phyloP scores from a whole-genome alignment of 1,140 invertebrate genomes.

The Lordiphosa stackelbergi region DNA sequence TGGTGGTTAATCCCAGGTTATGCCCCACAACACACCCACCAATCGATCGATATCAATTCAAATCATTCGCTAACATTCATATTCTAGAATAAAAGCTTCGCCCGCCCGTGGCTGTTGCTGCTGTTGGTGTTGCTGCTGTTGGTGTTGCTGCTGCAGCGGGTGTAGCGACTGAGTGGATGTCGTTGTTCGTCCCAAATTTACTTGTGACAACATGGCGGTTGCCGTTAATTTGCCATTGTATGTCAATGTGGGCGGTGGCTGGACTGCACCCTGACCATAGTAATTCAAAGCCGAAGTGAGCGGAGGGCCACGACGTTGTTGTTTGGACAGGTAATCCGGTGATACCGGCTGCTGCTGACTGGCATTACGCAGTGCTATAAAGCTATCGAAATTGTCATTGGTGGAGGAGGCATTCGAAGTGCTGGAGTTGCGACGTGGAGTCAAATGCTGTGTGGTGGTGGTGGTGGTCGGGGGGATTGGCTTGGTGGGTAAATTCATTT shows the following conservation, averaged over 20 bases:
- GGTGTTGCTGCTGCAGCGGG: constrained; percentile 29
- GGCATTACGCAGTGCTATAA: constrained; percentile 64
- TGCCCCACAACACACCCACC: constrained; percentile 2
- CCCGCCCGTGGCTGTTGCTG: constrained; percentile 18
- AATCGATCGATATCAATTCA: constrained; percentile 38
- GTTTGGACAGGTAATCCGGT: constrained; percentile 43
- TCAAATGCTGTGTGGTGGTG: constrained; percentile 50
- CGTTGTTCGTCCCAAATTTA: constrained; percentile 55
- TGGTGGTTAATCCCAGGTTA: constrained; percentile 18
- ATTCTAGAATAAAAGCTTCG: constrained; percentile 69
- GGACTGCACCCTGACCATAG: constrained; percentile 46
- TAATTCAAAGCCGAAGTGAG: constrained; percentile 66
- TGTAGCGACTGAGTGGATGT: constrained; percentile 4
- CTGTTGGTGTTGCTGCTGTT: constrained; percentile 23
- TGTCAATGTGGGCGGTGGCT: constrained; percentile 34
- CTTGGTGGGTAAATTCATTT: constrained; percentile 38
- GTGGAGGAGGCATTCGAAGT: constrained; percentile 72
- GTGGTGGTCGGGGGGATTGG: constrained; percentile 25
- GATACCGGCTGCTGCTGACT: constrained; percentile 26
- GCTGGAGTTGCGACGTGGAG: constrained; percentile 61
- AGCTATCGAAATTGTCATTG: constrained; percentile 71
- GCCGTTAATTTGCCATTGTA: constrained; percentile 72
- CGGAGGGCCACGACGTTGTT: constrained; percentile 35
- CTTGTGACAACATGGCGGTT: constrained; percentile 71
- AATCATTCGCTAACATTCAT: constrained; percentile 70